Percentiles rank a stretch among this genome's conserved stretches.
Conservation (phyloP, 2,797 vertebrate species). For the Glossophaga mutica region DNA sequence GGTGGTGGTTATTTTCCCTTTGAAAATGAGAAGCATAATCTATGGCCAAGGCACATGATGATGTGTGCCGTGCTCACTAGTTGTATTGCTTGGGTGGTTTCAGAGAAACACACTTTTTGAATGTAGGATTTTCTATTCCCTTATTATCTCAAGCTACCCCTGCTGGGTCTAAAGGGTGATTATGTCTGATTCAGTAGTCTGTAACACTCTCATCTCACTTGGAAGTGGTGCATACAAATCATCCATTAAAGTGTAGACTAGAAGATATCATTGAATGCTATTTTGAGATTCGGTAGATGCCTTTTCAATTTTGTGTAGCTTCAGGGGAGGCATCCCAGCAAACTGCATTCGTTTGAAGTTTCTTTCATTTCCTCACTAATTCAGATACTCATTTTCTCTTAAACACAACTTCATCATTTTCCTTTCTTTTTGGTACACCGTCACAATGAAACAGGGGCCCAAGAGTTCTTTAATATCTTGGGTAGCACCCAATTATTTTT, state of each 20-base stretch:
- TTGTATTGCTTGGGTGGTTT: neutral
- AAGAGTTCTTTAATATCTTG: neutral
- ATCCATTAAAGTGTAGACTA: slow-evolving; percentile 68
- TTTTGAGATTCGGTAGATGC: slow-evolving; percentile 58
- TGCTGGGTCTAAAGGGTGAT: slow-evolving; percentile 59
- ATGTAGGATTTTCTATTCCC: slow-evolving; percentile 34
- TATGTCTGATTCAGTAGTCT: slow-evolving; percentile 60
- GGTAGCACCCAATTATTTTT: neutral
- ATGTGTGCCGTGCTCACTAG: neutral
- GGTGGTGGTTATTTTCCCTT: neutral
- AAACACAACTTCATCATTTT: neutral
- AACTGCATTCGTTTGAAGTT: slow-evolving; percentile 63
- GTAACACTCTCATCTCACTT: slow-evolving; percentile 55
- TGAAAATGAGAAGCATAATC: neutral
- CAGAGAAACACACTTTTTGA: slow-evolving; percentile 34
- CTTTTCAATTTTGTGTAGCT: slow-evolving; percentile 70
- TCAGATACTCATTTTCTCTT: slow-evolving; percentile 40
- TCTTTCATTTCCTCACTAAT: slow-evolving; percentile 69
- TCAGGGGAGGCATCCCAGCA: slow-evolving; percentile 49
- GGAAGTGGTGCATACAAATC: slow-evolving; percentile 72
- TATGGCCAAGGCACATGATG: neutral
- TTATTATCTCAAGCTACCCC: slow-evolving; percentile 36
- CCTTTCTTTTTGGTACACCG: slow-evolving; percentile 9
- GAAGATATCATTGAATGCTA: slow-evolving; percentile 5
- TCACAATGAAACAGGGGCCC: neutral